Base-by-base conservation (phyloP, 2,113 vertebrate species). In the Vombatus ursinus region DNA sequence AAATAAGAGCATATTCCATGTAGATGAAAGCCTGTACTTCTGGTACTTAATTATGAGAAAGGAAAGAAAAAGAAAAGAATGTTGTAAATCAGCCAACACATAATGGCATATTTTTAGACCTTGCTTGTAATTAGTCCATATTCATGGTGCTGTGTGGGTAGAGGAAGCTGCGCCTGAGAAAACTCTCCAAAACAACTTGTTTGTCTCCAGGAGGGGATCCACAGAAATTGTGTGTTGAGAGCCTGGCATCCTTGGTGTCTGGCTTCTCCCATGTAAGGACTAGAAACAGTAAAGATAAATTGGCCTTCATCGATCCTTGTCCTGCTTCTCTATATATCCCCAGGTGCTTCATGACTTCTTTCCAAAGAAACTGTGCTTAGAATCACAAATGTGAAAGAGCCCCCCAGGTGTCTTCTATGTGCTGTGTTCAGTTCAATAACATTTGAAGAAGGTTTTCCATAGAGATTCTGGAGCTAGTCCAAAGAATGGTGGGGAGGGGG, bases 151-250 rank as follows among this genome's bases (percentile, higher is more conserved):
- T 96, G 57, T 96, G 92, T 96, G 94, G 94, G 93, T 49, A 93
- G 96, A 94, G 52, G 92, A 96, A 94, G 90, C 94, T 94, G 57
- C 12, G 49, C 97, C 90, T 94, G 89, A 91, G 90, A 92, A 97
- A 96, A 96, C 54, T 97, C 95, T 61, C 90, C 96, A 96, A 95
- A 93, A 54, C 94, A 96, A 77, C 52, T 84, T 90, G 95, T 96
- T 95, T 96, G 95, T 89, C 92, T 92, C 50, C 47, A 95, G 92
- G n/a, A 44, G 92, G 93, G 90, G 93, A 93, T 97, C 50, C 95
- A 94, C 50, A 93, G 93, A 90, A 96, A 52, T 93, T 94, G 95
- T 95, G 93, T 91, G 93, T 50, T 96, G 91, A 92, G 92, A 92
- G 94, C 57, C 93, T 97, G 52, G 49, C 90, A 94, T 44, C 90